Base-by-base conservation (phyloP, 2,888 invertebrate genomes). In the Drosophila putrida region DNA sequence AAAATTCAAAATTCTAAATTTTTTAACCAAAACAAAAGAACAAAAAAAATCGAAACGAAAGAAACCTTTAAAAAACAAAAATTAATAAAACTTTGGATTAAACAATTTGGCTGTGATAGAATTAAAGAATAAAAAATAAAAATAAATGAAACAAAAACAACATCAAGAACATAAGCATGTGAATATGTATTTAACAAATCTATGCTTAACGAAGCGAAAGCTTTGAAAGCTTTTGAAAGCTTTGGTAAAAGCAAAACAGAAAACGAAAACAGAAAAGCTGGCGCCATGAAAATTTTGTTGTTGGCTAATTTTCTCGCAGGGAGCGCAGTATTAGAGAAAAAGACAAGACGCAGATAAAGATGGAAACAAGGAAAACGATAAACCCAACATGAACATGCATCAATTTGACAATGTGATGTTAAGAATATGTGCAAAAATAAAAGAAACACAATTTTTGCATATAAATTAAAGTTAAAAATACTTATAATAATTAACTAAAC, bases 41-140 rank as follows among this genome's bases (percentile, higher is more conserved):
- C 41, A 60, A 59, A 69, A 47, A 46, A 28, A 36, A 74, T 70
- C 6, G 13, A 13, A 33, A 31, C 15, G 33, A 53, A 59, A 49
- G 31, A 50, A 44, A 59, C 59, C 41, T 54, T 20, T 46, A 38
- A 62, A 54, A 46, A 39, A 60, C 46, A 36, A 62, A 54, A 47
- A 39, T 58, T 54, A 63, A 54, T 59, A 90, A 87, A 89, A 87
- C 88, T 90, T 91, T 90, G 91, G 90, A 90, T 90, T 89, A 88
- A 91, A 91, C 85, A 91, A 92, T 92, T 92, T 92, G 92, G 92
- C 92, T 92, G 92, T 92, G 92, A 92, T 92, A 92, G 91, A 90
- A 90, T 90, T 89, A 88, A 89, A 81, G 78, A 75, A 59, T 57
- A 64, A 65, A 55, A 58, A 54, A 41, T 61, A 60, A 49, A 47